Percentiles rank a stretch among this genome's conserved stretches.
phyloP scores from a whole-genome alignment of 2,888 invertebrate species.

The Hipparchia sbordonii region DNA sequence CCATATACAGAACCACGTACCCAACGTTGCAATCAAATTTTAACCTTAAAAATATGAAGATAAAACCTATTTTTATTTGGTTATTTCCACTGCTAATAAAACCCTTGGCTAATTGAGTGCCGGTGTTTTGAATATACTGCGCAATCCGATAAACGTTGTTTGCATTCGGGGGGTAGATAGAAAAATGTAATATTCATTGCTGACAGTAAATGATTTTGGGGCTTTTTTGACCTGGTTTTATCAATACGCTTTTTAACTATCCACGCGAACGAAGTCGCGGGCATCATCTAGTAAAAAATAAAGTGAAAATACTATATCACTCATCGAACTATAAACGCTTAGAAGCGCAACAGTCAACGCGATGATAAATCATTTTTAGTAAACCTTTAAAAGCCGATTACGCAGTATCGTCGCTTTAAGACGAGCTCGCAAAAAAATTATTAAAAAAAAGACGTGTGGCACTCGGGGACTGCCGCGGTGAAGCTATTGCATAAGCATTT shows the following conservation, averaged over 20 bases:
- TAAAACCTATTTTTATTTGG: conserved; percentile 11
- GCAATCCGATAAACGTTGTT: conserved; percentile 37
- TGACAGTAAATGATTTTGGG: conserved; percentile 22
- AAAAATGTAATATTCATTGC: conserved; percentile 34
- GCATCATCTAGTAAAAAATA: background rate
- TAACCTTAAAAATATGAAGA: background rate
- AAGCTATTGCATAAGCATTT: no score
- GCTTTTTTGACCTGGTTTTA: background rate
- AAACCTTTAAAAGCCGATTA: no score
- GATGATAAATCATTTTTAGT: no score
- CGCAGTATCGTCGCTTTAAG: no score
- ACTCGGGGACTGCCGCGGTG: no score
- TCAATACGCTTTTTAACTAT: background rate
- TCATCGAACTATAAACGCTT: no score
- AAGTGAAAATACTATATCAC: background rate
- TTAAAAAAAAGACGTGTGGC: no score
- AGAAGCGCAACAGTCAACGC: no score
- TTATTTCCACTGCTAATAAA: conserved; percentile 21
- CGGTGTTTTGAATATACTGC: conserved; percentile 33
- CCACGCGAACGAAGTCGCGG: no score
- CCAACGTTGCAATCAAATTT: conserved; percentile 1
- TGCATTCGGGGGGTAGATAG: conserved; percentile 34
- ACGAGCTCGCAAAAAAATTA: no score
- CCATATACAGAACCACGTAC: background rate
- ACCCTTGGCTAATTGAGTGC: conserved; percentile 37